Conservation (phyloP, 2,797 vertebrate species). For the Novumbra hubbsi region DNA sequence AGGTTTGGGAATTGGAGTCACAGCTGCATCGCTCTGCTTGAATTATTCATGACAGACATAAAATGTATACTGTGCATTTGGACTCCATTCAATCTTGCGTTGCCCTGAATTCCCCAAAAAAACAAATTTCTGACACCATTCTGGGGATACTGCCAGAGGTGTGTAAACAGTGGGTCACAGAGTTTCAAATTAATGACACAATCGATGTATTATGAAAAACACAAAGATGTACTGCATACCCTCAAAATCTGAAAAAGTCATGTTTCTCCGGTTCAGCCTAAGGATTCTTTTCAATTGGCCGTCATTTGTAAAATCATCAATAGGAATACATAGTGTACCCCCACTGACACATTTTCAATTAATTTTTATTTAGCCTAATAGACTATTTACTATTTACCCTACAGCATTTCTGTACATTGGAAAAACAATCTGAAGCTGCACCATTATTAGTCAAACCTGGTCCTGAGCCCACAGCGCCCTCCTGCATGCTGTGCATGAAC, state of each 20-base stretch:
- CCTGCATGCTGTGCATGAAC: slow-evolving; percentile 22
- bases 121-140: not conserved
- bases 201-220: not conserved
- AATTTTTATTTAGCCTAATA: not conserved
- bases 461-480: slow-evolving; percentile 40
- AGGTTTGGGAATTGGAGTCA: slow-evolving; percentile 2
- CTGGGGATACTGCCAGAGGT: not conserved
- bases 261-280: not conserved
- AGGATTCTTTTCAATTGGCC: not conserved
- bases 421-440: not conserved
- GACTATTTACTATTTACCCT: not conserved
- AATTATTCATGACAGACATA: not conserved
- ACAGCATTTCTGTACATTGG: not conserved
- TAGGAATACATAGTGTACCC: slow-evolving; percentile 12
- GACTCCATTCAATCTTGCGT: not conserved
- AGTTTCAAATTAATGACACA: not conserved
- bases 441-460: not conserved
- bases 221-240: not conserved
- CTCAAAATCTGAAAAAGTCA: not conserved
- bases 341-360: not conserved
- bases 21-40: not conserved
- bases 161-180: not conserved
- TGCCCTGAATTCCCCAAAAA: not conserved
- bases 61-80: slow-evolving; percentile 10
- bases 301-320: not conserved